phyloP scores from a whole-genome alignment of 2,113 vertebrate species.

The Lonchura striata region DNA sequence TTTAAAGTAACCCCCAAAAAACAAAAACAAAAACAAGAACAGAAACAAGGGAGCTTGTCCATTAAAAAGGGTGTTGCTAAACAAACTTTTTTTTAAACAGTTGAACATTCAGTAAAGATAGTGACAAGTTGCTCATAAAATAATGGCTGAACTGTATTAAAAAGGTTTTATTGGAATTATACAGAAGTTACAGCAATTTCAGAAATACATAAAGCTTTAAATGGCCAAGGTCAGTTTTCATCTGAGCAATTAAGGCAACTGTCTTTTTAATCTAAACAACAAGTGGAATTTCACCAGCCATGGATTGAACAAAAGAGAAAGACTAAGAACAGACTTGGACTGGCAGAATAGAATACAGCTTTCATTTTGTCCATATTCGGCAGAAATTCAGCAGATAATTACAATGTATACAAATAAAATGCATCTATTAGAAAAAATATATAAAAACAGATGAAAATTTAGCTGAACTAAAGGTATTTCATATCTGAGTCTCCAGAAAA shows the following conservation, averaged over 20 bases:
- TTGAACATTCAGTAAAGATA: not conserved
- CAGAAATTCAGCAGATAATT: not conserved
- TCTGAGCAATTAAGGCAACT: conserved; percentile 40
- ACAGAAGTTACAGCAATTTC: conserved; percentile 22
- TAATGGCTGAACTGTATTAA: not conserved
- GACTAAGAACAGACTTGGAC: not conserved
- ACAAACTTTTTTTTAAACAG: not conserved
- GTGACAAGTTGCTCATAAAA: not conserved
- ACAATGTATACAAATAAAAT: not conserved
- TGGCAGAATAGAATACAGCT: not conserved
- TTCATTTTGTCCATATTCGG: not conserved
- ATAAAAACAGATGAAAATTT: not conserved
- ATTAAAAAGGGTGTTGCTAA: not conserved
- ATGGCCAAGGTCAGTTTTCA: not conserved
- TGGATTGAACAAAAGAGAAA: not conserved
- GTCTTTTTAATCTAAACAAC: not conserved
- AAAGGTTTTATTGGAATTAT: conserved; percentile 53
- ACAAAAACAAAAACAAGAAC: not conserved
- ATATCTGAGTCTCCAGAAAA: not conserved
- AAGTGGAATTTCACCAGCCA: not conserved
- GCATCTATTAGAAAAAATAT: not conserved
- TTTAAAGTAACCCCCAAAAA: not conserved
- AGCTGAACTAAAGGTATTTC: not conserved
- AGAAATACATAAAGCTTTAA: conserved; percentile 23
- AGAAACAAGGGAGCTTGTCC: not conserved